Base-by-base conservation (phyloP, 2,797 vertebrate genomes). In the Echeneis naucrates region DNA sequence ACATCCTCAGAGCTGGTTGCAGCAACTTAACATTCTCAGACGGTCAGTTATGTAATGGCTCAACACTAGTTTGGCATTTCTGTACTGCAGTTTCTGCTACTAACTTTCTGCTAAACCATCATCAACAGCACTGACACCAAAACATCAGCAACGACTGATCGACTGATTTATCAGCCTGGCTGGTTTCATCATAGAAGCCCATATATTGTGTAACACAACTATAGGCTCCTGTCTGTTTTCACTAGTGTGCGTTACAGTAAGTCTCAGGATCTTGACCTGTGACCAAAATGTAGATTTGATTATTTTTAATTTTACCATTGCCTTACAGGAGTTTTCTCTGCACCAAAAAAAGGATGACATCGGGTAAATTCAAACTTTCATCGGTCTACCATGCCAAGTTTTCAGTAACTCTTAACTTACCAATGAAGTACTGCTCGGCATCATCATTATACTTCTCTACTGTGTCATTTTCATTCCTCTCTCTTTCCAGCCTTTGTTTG, bases 381-480 rank as follows among this genome's bases (percentile, higher is more conserved):
- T 23, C 23, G 23, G 23, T 8, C 33, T 10, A 2, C 23, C 24
- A 32, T 27, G 4, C 13, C 38, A n/a, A 33, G 51, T 30, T 35
- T 21, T 10, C 1, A 5, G 26, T 11, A 7, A 30, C 10, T 26
- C 32, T 16, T 16, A 38, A 62, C 91, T 92, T 73, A 95, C 94
- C 94, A 3, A 95, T 94, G n/a, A 88, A 93, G 84, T 90, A 94
- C 3, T 67, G 80, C 48, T 93, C 89, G 4, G 11, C 56, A 11
- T 78, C 75, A 2, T 87, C 82, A 1, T 85, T 77, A 1, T 54
- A 56, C 2, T 69, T 58, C 1, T 70, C 47, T 9, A 77, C 58
- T 8, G 48, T 51, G 2, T 84, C 14, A 8, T 68, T 69, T 67
- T 87, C 82, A 40, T 54, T 59, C 19, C 66, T 81, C 21, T 52